Conservation (phyloP, 2,888 invertebrate species). For the Meteorus cinctellus region DNA sequence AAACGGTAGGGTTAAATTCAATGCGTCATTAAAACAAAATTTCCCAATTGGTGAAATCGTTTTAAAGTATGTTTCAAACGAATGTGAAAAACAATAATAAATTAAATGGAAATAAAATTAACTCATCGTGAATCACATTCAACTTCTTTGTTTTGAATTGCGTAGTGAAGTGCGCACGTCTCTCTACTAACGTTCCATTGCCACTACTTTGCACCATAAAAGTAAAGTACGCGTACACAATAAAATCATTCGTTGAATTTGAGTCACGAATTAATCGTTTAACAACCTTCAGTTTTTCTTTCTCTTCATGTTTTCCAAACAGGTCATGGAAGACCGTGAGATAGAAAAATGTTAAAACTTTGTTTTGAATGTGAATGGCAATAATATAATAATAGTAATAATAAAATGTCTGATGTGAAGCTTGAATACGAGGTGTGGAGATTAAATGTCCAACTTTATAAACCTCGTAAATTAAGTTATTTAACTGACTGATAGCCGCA, state of each 20-base stretch:
- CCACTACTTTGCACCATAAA: conserved; percentile 10
- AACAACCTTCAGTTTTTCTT: conserved; percentile 17
- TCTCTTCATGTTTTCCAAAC: background rate
- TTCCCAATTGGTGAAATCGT: background rate
- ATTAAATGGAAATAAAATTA: conserved; percentile 7
- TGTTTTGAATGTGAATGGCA: background rate
- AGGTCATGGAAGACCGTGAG: conserved; percentile 6
- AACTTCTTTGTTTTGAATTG: background rate
- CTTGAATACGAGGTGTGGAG: background rate
- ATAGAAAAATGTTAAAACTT: background rate
- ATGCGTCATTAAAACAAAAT: too few species aligned
- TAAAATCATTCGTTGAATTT: conserved; percentile 16
- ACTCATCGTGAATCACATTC: conserved; percentile 18
- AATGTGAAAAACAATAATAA: background rate
- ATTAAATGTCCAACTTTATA: background rate
- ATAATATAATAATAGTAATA: background rate
- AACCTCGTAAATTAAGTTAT: background rate
- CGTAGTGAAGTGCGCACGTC: background rate
- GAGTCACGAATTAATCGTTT: conserved; percentile 24
- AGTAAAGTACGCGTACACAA: conserved; percentile 14
- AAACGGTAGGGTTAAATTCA: background rate
- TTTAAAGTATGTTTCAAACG: background rate
- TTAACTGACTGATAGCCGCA: background rate
- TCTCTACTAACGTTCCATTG: background rate
- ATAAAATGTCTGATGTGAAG: background rate